Evolutionary conservation across 2,113 vertebrate species (phyloP), one percentile per base, ranked within the genome.

Genomic region (Hiodon tergisus): DNA sequence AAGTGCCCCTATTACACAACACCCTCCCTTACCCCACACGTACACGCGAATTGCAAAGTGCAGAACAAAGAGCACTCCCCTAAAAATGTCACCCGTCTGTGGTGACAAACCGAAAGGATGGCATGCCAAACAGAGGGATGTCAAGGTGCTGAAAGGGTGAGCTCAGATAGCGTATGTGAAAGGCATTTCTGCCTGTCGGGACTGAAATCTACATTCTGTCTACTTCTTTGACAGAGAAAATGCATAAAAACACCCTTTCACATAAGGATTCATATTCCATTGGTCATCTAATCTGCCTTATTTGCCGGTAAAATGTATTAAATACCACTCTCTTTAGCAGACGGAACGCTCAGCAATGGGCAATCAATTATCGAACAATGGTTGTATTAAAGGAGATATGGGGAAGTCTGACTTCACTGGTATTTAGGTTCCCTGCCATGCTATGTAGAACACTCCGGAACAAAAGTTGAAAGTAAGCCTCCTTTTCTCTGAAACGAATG

Each of bases 401-500:
- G 66, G 62, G 67, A 62, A 0, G 8, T 59, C 31, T 76, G 69
- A 13, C 63, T 31, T 10, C 17, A 60, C 67, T 65, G 55, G 76
- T 72, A 14, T 10, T 71, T 67, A 47, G 31, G 13, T 71, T 8
- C 71, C 63, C 67, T 3, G 67, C 70, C 78, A 62, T 80, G 76
- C 50, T 31, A 77, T 73, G 72, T 78, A 7, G 47, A 73, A 72
- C 71, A 61, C 73, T 76, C 52, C 57, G 69, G 74, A 71, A 79
- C 58, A 78, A 68, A 83, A 83, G 76, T 80, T 73, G 31, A 55
- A 70, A 73, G 62, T 52, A 13, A 63, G 74, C 62, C 7, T 81
- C 82, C 81, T 84, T 78, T 76, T 74, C 77, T 79, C 74, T 81
- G 82, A 74, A 74, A 78, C 16, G 71, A 71, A 57, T 84, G 80